Conservation (phyloP, 1,140 invertebrate species). For the Agrilus planipennis region DNA sequence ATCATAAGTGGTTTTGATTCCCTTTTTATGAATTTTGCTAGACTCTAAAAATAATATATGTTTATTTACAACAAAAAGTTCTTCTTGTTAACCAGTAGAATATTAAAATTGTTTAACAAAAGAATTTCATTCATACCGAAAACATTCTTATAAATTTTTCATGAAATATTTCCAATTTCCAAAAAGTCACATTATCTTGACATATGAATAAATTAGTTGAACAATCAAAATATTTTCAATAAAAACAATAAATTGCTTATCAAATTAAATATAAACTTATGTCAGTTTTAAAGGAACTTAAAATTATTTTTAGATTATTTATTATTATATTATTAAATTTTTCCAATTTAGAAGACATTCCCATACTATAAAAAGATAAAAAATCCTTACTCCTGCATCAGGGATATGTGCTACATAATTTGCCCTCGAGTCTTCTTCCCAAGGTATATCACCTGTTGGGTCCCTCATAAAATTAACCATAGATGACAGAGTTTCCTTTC, state of each 20-base stretch:
- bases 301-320: too few species aligned
- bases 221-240: too few species aligned
- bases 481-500: conserved; percentile 56
- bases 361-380: background rate
- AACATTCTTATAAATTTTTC: too few species aligned
- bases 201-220: too few species aligned
- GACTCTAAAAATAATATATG: conserved; percentile 37
- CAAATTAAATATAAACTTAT: too few species aligned
- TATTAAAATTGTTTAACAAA: background rate
- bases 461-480: conserved; percentile 77
- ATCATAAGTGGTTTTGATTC: conserved; percentile 64
- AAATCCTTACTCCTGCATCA: conserved; percentile 42
- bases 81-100: background rate
- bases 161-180: too few species aligned
- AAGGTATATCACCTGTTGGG: conserved; percentile 76
- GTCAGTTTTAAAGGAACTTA: too few species aligned
- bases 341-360: background rate
- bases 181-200: too few species aligned
- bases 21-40: conserved; percentile 52
- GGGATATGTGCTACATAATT: conserved; percentile 64
- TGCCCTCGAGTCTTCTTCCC: conserved; percentile 73
- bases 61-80: too few species aligned
- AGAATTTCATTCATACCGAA: too few species aligned
- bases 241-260: too few species aligned
- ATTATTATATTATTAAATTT: background rate